phyloP scores from a whole-genome alignment of 1,140 invertebrate genomes.

The Orussus abietinus region DNA sequence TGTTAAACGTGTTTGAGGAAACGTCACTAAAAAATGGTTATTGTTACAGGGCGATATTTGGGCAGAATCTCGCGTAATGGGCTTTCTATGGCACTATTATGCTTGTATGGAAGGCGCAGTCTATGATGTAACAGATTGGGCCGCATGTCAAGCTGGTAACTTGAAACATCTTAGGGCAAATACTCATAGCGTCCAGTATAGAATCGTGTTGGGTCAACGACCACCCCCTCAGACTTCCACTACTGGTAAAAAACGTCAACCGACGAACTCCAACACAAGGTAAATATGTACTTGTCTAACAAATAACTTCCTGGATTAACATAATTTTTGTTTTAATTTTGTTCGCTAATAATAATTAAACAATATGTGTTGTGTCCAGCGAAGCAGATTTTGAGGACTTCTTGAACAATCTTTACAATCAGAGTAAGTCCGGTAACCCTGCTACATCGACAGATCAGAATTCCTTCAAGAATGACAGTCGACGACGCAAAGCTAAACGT shows the following conservation, averaged over 20 bases:
- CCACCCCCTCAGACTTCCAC: conserved; percentile 48
- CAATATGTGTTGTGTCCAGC: conserved; percentile 39
- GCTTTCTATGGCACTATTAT: conserved; percentile 88
- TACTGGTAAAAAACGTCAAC: conserved; percentile 39
- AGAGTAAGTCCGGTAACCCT: conserved; percentile 41
- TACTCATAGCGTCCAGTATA: conserved; percentile 87
- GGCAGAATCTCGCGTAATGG: conserved; percentile 86
- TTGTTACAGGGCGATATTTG: conserved; percentile 83
- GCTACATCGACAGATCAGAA: conserved; percentile 35
- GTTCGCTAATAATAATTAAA: conserved; percentile 14
- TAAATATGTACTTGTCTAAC: conserved; percentile 16
- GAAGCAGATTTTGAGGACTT: conserved; percentile 64
- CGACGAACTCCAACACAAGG: conserved; percentile 40
- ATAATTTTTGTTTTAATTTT: conserved; percentile 12
- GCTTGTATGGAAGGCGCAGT: conserved; percentile 94
- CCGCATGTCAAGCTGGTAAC: conserved; percentile 83
- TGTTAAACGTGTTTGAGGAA: background rate
- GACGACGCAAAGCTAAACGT: conserved; percentile 50
- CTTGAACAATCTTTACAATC: conserved; percentile 60
- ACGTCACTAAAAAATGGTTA: conserved; percentile 3
- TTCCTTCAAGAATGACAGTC: conserved; percentile 40
- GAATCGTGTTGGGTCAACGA: conserved; percentile 76
- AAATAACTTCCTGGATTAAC: conserved; percentile 3
- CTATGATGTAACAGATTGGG: conserved; percentile 95
- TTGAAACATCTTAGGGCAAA: conserved; percentile 78